phyloP scores from a whole-genome alignment of 2,113 vertebrate genomes.

The Platichthys flesus region DNA sequence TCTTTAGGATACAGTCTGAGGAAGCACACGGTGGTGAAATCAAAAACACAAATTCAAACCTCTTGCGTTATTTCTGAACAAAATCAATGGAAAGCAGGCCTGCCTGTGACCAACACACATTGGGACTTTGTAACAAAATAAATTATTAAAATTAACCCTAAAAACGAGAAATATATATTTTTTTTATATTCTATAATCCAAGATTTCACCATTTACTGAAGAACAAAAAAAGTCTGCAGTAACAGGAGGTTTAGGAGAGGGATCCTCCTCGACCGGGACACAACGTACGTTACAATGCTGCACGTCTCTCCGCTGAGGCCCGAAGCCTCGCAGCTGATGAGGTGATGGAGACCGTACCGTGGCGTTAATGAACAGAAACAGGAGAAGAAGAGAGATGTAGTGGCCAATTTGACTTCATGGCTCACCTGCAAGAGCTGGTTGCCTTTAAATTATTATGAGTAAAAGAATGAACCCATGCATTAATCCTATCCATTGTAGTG shows the following conservation, averaged over 20 bases:
- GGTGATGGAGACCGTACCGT: conserved; percentile 5
- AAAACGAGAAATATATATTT: conserved; percentile 51
- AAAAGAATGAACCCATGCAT: background rate
- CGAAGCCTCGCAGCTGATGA: conserved; percentile 14
- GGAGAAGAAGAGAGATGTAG: background rate
- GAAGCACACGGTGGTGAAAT: conserved; percentile 49
- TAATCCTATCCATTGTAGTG: background rate
- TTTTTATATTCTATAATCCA: conserved; percentile 41
- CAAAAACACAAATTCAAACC: conserved; percentile 15
- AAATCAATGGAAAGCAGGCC: conserved; percentile 46
- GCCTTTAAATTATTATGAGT: background rate
- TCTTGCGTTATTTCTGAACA: conserved; percentile 16
- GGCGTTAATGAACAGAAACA: background rate
- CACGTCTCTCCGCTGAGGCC: background rate
- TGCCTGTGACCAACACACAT: conserved; percentile 42
- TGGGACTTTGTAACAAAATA: conserved; percentile 73
- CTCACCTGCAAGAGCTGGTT: conserved; percentile 8
- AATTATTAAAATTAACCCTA: conserved; percentile 72
- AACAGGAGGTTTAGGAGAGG: conserved; percentile 23
- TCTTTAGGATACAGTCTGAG: conserved; percentile 21
- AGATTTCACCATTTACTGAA: conserved; percentile 48
- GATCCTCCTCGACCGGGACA: background rate
- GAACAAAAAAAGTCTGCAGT: conserved; percentile 52
- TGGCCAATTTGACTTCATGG: background rate
- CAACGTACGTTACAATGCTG: background rate